These are phyloP conservation scores for Zingel zingel DNA, from an alignment of 2,113 vertebrate genomes.

Conservation along the genomic window DNA sequence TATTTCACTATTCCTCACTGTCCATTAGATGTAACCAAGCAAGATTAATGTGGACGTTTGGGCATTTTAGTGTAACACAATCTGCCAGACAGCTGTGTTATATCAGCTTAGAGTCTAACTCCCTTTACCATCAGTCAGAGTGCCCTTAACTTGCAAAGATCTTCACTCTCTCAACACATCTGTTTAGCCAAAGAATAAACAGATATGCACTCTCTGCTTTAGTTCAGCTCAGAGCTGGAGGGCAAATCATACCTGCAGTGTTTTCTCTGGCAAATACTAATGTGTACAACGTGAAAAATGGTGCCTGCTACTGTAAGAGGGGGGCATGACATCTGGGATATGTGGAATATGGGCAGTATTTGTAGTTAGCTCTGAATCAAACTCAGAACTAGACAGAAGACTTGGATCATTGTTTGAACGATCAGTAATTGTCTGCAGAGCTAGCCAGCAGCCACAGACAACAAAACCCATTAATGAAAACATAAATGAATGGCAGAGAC, in stretches of 20 bases:
- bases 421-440: constrained; percentile 15
- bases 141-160: constrained; percentile 40
- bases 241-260: constrained; percentile 27
- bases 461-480: constrained; percentile 11
- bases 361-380: constrained; percentile 22
- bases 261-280: constrained; percentile 43
- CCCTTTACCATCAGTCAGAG: constrained; percentile 34
- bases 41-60: constrained; percentile 28
- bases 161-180: constrained; percentile 46
- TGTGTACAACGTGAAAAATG: constrained; percentile 56
- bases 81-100: constrained; percentile 66
- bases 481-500: background rate
- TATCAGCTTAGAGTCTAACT: constrained; percentile 47
- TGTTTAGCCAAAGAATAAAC: constrained; percentile 65
- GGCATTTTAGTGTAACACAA: constrained; percentile 37
- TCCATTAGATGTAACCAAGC: constrained; percentile 39
- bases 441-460: background rate
- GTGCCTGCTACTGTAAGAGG: constrained; percentile 44
- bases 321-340: background rate
- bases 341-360: constrained; percentile 26
- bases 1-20: constrained; percentile 33
- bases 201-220: constrained; percentile 18
- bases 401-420: constrained; percentile 15
- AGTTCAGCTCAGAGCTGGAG: constrained; percentile 18
- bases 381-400: constrained; percentile 17